Conservation (phyloP, 1,140 invertebrate genomes). For the Pectinophora gossypiella region DNA sequence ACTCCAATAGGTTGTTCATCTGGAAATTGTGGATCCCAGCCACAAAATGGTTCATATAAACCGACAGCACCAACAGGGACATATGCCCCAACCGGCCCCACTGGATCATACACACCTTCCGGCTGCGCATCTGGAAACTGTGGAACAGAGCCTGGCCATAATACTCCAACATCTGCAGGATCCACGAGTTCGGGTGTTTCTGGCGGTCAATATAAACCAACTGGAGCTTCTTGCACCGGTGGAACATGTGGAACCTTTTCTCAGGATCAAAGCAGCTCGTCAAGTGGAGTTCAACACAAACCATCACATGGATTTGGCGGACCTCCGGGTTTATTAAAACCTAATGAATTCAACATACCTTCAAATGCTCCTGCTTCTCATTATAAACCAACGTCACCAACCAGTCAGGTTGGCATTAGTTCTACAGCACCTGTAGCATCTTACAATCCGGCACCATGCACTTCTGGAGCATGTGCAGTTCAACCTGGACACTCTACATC, state of each 20-base stretch:
- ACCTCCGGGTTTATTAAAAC: constrained; percentile 28
- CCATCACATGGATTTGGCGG: constrained; percentile 19
- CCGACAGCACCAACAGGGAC: neutral
- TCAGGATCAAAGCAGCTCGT: neutral
- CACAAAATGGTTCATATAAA: too few species aligned
- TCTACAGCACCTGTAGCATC: neutral
- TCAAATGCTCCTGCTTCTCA: neutral
- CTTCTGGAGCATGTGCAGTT: constrained; percentile 6
- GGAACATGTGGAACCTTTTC: neutral
- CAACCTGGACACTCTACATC: constrained; percentile 1
- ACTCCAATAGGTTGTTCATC: neutral
- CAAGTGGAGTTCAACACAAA: neutral
- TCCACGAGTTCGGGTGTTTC: too few species aligned
- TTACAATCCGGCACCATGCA: constrained; percentile 6
- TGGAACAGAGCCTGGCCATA: constrained; percentile 5
- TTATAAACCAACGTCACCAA: neutral
- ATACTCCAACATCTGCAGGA: constrained; percentile 2
- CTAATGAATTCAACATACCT: constrained; percentile 25
- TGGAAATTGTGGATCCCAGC: constrained; percentile 12
- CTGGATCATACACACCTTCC: neutral
- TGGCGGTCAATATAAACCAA: constrained; percentile 6
- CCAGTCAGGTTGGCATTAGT: neutral
- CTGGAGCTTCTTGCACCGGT: neutral
- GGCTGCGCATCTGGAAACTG: constrained; percentile 21
- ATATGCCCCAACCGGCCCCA: neutral